Percentiles rank a stretch among this genome's conserved stretches.
These are phyloP conservation scores for Pediacus dermestoides DNA, from an alignment of 2,888 invertebrate species.

Conservation along the genomic window DNA sequence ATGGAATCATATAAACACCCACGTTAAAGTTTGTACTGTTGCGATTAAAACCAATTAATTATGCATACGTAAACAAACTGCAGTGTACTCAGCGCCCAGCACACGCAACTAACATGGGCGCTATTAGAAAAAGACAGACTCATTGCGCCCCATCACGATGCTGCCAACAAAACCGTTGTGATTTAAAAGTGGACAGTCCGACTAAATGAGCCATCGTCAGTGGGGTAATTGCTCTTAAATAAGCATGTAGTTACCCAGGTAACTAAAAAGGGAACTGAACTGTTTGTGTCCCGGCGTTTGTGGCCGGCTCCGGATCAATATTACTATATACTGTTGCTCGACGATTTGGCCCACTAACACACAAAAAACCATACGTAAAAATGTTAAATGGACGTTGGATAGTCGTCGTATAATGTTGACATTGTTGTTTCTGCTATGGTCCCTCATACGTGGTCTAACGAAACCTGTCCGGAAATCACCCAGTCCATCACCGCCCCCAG, in stretches of 20 bases:
- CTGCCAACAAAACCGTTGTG: too few species aligned
- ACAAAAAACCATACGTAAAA: background rate
- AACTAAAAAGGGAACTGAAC: background rate
- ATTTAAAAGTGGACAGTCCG: too few species aligned
- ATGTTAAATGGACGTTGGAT: background rate
- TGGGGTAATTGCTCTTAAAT: too few species aligned
- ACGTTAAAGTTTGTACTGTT: constrained; percentile 1
- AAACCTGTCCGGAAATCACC: constrained; percentile 30
- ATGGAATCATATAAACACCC: too few species aligned
- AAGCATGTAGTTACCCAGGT: too few species aligned
- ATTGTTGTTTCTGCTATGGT: constrained; percentile 61
- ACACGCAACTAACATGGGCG: constrained; percentile 17
- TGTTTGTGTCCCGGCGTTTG: constrained; percentile 1
- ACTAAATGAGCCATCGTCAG: too few species aligned
- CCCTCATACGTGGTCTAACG: constrained; percentile 58
- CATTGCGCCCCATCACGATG: too few species aligned
- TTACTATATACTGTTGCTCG: constrained; percentile 15
- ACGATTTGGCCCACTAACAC: background rate
- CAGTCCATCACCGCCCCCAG: constrained; percentile 52
- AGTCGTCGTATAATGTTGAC: constrained; percentile 54
- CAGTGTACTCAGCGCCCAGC: constrained; percentile 12
- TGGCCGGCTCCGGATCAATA: constrained; percentile 4
- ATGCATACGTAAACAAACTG: constrained; percentile 15
- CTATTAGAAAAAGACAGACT: constrained; percentile 4
- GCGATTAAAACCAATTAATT: constrained; percentile 2